Evolutionary conservation across 2,797 vertebrate genomes (phyloP).

Genomic region (Australoheros facetus): DNA sequence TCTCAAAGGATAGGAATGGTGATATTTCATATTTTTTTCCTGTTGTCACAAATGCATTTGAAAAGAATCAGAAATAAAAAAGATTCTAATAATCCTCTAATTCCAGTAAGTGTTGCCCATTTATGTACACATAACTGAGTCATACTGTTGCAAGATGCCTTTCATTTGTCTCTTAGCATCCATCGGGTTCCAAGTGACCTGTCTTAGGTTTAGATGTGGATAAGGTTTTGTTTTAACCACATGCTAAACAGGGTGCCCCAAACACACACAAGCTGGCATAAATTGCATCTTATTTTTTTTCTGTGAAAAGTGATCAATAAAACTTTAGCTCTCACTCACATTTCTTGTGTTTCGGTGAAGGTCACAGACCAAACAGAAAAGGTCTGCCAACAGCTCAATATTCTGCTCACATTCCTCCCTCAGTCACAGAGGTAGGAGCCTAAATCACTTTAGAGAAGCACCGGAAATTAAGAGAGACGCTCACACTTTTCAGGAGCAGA

Average conservation of each 20-base stretch:
- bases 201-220: accelerated
- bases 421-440: constrained; percentile 34
- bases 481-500: constrained; percentile 43
- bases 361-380: constrained; percentile 70
- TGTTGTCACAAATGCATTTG: background rate
- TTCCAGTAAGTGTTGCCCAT: background rate
- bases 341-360: constrained; percentile 68
- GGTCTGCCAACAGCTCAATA: constrained; percentile 60
- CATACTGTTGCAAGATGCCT: background rate
- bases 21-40: background rate
- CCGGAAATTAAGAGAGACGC: constrained; percentile 40
- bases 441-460: constrained; percentile 37
- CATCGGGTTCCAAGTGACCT: background rate
- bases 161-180: background rate
- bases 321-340: constrained; percentile 51
- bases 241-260: background rate
- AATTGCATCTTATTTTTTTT: constrained; percentile 56
- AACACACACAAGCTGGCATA: background rate
- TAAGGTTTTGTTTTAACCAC: background rate
- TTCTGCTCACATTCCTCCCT: constrained; percentile 45
- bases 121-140: accelerated
- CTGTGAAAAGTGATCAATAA: constrained; percentile 68
- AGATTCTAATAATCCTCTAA: background rate
- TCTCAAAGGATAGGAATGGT: accelerated
- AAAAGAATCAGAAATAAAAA: background rate